Conservation (phyloP, 2,113 vertebrate species). For the Enhydra lutris region DNA sequence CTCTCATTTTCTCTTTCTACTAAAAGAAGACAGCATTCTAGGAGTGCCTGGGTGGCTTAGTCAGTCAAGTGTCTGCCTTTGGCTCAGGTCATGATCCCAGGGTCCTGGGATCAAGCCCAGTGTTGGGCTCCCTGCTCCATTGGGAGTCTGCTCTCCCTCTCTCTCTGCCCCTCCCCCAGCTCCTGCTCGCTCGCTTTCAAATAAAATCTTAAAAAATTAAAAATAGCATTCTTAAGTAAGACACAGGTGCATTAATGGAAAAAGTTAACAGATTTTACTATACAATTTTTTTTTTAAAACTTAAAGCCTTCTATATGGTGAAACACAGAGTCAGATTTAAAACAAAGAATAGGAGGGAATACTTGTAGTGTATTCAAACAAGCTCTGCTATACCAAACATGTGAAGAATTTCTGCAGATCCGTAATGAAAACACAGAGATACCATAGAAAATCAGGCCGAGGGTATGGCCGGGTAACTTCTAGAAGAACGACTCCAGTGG, state of each 20-base stretch:
- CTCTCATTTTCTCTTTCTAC: constrained; percentile 3
- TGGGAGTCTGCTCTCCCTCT: no score
- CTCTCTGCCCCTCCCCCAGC: no score
- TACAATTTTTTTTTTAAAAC: background rate
- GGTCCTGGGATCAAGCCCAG: background rate
- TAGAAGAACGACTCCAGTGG: background rate
- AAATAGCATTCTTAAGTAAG: constrained; percentile 40
- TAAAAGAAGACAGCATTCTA: constrained; percentile 27
- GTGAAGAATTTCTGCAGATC: background rate
- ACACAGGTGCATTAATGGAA: constrained; percentile 34
- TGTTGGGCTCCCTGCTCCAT: no score
- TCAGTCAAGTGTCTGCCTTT: no score
- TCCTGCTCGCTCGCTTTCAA: no score
- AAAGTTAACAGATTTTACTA: constrained; percentile 32
- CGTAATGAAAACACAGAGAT: background rate
- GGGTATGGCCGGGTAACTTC: no score
- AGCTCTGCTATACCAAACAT: background rate
- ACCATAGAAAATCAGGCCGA: background rate
- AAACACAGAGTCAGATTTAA: background rate
- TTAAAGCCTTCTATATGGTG: background rate
- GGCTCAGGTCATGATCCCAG: no score
- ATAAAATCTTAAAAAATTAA: no score
- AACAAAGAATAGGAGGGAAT: background rate
- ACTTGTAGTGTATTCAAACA: background rate
- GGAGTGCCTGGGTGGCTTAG: no score